A percentile compares a stretch with the other conserved stretches of the same genome.
Conservation (phyloP, 2,888 invertebrate species). For the Dryomyza anilis region DNA sequence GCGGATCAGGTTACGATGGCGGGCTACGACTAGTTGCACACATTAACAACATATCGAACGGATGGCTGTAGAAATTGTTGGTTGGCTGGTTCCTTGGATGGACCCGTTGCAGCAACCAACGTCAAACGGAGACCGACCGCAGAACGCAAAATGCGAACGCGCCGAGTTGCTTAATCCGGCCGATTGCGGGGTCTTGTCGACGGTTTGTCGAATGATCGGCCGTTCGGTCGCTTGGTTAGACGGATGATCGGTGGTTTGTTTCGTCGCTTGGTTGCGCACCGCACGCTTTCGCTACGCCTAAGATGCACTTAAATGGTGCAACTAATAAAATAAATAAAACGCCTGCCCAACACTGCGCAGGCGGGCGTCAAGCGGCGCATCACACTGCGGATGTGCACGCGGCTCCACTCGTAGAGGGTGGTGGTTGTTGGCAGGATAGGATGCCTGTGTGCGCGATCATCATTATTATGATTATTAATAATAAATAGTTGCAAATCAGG, state of each 20-base stretch:
- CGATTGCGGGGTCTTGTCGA: neutral
- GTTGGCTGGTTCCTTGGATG: neutral
- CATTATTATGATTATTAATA: conserved; percentile 39
- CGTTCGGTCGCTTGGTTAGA: neutral
- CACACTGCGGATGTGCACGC: neutral
- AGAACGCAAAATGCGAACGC: conserved; percentile 7
- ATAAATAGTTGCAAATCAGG: conserved; percentile 60
- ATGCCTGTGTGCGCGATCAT: conserved; percentile 6
- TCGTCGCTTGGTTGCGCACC: neutral
- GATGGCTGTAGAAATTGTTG: neutral
- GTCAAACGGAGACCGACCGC: conserved; percentile 19
- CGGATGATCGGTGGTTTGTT: neutral
- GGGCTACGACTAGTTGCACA: neutral
- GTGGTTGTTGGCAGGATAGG: conserved; percentile 2
- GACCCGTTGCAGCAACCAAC: conserved; percentile 2
- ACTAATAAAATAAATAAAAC: conserved; percentile 27
- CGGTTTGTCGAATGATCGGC: neutral
- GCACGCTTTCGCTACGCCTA: conserved; percentile 23
- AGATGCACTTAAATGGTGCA: conserved; percentile 17
- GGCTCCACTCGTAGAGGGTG: no score
- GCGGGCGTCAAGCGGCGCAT: neutral
- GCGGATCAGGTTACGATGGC: conserved; percentile 12
- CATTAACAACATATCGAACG: conserved; percentile 1
- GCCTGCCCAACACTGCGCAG: conserved; percentile 6
- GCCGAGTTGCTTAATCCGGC: neutral